Conservation (phyloP, 2,113 vertebrate genomes). For the Seriola quinqueradiata region DNA sequence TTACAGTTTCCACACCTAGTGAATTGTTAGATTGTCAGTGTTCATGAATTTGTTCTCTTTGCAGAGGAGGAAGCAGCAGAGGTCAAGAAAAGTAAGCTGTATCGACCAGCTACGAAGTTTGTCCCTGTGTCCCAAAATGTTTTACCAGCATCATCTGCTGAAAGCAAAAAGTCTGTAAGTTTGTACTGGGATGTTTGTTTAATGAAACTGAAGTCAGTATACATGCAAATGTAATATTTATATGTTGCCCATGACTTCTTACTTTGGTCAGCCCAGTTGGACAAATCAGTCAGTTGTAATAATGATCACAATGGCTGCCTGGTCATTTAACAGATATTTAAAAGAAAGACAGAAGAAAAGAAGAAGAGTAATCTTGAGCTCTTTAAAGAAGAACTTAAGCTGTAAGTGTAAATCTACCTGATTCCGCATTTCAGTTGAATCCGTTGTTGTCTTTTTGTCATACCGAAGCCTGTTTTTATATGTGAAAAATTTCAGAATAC, state of each 20-base stretch:
- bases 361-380: slow-evolving; percentile 88
- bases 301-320: neutral
- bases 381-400: slow-evolving; percentile 88
- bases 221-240: neutral
- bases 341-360: slow-evolving; percentile 86
- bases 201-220: neutral
- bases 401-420: slow-evolving; percentile 71
- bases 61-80: slow-evolving; percentile 85
- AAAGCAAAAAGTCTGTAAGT: slow-evolving; percentile 83
- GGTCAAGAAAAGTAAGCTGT: slow-evolving; percentile 83
- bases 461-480: neutral
- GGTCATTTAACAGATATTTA: slow-evolving; percentile 73
- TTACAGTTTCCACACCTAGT: neutral
- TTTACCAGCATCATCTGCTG: slow-evolving; percentile 61
- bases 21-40: neutral
- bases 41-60: slow-evolving; percentile 14
- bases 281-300: neutral
- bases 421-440: neutral
- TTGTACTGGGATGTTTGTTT: neutral
- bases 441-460: neutral
- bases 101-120: slow-evolving; percentile 83
- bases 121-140: slow-evolving; percentile 70
- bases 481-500: slow-evolving; percentile 79
- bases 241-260: neutral
- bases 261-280: neutral